Base-by-base conservation (phyloP, 2,888 invertebrate genomes). In the Sericinus montela region DNA sequence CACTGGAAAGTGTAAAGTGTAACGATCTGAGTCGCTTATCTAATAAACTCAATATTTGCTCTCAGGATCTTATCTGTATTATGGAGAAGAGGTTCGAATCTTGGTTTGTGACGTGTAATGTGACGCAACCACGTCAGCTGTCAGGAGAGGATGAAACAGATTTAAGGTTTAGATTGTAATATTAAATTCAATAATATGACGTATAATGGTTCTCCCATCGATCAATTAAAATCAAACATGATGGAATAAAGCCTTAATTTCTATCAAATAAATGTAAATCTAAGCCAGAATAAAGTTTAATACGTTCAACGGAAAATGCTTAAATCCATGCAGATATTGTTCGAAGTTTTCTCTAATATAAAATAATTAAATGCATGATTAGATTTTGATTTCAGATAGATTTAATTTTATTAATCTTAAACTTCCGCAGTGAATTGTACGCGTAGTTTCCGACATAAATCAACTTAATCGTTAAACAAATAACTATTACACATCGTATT, bases 1-100 rank as follows among this genome's bases (percentile, higher is more conserved):
- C 79, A 58, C 72, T 60, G 32, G 67, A 77, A 77, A 81, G 79
- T 76, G 82, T 72, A 83, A 81, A 82, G 82, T 83, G 74, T 83
- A 82, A 83, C 80, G 83, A 83, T 83, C 82, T 79, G 69, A 67
- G 71, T 67, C 65, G 60, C 65, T 80, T 83, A 81, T 82, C 82
- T 67, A 44, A 37, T 59, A 65, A 60, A 60, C 59, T 73, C 68
- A 82, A 82, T 82, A 80, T 84, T 83, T 72, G 75, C 60, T 47
- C 53, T 59, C 58, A 56, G 59, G 69, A 75, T 76, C 80, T 83
- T 80, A 81, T 83, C 79, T 58, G 57, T 58, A 57, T 65, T 62
- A 67, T 65, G 72, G 73, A 66, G 71, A 75, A 75, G 71, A 71
- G 69, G 70, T 70, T 75, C 72, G 72, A 78, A 80, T 72, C 78